Evolutionary conservation across 2,888 invertebrate species (phyloP), one percentile per base, ranked within the genome.

Genomic region (Lasiommata megera): DNA sequence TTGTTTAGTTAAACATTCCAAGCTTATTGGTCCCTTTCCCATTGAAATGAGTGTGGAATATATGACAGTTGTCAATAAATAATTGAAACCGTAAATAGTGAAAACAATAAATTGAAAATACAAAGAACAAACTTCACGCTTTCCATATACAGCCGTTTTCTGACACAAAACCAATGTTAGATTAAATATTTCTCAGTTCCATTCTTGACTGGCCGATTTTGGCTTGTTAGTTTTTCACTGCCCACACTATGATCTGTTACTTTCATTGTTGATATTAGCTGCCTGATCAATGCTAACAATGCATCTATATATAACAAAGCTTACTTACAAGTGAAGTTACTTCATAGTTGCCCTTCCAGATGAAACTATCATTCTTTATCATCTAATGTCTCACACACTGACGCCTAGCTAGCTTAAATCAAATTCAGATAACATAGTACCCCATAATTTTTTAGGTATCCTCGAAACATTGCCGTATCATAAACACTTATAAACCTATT

Each of bases 191-290:
- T 41, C 29, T 11, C 43, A 9, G 29, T 23, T 34, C 6, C n/a
- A 34, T 43, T 43, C 8, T 7, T 29, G 29, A 16, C 9, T 5
- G 29, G 9, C 44, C 44, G 29, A 44, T 29, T 9, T 29, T 29
- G 44, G 44, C 29, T 29, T 29, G 44, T 44, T 29, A 16, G 29
- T 29, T 44, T 44, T 44, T 44, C 44, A 44, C 44, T 29, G 14
- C 44, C 44, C 29, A 44, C 29, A 14, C 14, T 12, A 29, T 44
- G 44, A 14, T 44, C 28, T 44, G 29, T 44, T 44, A 29, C 23
- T 29, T 44, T 9, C 9, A 29, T 44, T 44, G 3, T 29, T 29
- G 29, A 29, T 16, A 43, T 28, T 29, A 29, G 29, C 14, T 28
- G 29, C 9, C 5, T 34, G 23, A 23, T 40, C 23, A 43, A 23